Evolutionary conservation across 2,797 vertebrate species (phyloP).

Genomic region (Anabacerthia variegaticeps): DNA sequence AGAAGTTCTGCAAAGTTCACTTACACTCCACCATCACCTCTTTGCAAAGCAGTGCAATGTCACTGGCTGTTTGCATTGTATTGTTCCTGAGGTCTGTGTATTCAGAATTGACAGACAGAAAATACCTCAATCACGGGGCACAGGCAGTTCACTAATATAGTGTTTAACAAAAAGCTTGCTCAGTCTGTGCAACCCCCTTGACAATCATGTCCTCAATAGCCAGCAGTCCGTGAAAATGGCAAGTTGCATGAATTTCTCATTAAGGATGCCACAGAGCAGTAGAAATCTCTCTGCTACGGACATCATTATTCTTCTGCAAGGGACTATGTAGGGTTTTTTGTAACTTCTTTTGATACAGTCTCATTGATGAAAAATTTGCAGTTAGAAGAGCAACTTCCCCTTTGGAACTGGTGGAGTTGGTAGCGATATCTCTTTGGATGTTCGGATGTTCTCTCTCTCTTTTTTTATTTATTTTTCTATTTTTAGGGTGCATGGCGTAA

Average conservation of each 20-base stretch:
- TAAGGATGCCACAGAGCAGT: neutral
- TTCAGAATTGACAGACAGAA: neutral
- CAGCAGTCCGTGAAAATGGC: neutral
- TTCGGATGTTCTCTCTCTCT: no score
- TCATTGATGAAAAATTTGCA: neutral
- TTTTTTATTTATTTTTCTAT: neutral
- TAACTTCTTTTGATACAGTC: neutral
- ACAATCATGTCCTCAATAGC: rapidly evolving
- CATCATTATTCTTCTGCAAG: neutral
- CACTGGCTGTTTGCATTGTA: neutral
- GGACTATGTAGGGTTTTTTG: rapidly evolving
- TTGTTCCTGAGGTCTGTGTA: neutral
- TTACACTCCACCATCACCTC: neutral
- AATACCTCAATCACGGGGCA: neutral
- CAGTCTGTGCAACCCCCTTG: neutral
- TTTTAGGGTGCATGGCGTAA: neutral
- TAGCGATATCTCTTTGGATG: neutral
- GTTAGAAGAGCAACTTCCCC: neutral
- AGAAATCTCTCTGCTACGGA: neutral
- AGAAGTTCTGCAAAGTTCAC: neutral
- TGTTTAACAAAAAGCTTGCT: neutral
- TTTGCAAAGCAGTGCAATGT: neutral
- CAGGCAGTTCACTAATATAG: neutral
- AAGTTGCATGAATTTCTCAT: neutral
- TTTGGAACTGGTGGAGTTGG: neutral